Evolutionary conservation across 1,140 invertebrate species (phyloP).

Genomic region (Drosophila malerkotliana): DNA sequence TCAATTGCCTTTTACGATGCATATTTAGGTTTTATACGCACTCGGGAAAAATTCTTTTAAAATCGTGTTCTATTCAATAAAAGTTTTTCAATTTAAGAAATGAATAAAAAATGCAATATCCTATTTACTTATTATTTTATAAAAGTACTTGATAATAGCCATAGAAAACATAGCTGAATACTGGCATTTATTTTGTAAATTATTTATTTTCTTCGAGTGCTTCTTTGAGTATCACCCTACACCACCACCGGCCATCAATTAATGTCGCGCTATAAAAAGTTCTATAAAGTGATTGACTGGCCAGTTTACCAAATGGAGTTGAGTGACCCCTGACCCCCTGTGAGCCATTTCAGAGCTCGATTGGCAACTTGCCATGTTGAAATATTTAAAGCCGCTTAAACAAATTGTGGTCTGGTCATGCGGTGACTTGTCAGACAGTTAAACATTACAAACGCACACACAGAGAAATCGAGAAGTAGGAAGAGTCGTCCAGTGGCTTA

Average conservation of each 20-base stretch:
- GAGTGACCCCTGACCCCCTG: conserved; percentile 57
- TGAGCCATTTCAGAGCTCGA: conserved; percentile 19
- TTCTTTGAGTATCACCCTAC: conserved; percentile 32
- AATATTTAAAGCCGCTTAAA: conserved; percentile 82
- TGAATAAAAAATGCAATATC: neutral
- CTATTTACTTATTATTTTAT: conserved; percentile 1
- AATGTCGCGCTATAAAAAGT: conserved; percentile 77
- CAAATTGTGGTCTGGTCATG: conserved; percentile 74
- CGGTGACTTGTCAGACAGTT: conserved; percentile 59
- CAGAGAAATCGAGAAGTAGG: neutral
- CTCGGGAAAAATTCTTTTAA: conserved; percentile 4
- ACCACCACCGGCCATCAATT: conserved; percentile 56
- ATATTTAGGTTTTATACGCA: conserved; percentile 25
- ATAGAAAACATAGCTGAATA: no score
- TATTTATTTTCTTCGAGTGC: conserved; percentile 13
- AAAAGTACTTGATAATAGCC: no score
- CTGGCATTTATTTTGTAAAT: neutral
- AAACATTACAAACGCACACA: conserved; percentile 30
- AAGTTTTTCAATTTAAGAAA: neutral
- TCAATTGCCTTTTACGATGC: conserved; percentile 48
- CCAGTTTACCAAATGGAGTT: conserved; percentile 45
- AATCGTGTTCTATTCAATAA: neutral
- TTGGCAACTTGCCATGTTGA: conserved; percentile 71
- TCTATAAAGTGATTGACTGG: conserved; percentile 79
- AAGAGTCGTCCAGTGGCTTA: neutral